These are phyloP conservation scores for Luperina nickerlii DNA, from an alignment of 2,888 invertebrate genomes.

Conservation along the genomic window DNA sequence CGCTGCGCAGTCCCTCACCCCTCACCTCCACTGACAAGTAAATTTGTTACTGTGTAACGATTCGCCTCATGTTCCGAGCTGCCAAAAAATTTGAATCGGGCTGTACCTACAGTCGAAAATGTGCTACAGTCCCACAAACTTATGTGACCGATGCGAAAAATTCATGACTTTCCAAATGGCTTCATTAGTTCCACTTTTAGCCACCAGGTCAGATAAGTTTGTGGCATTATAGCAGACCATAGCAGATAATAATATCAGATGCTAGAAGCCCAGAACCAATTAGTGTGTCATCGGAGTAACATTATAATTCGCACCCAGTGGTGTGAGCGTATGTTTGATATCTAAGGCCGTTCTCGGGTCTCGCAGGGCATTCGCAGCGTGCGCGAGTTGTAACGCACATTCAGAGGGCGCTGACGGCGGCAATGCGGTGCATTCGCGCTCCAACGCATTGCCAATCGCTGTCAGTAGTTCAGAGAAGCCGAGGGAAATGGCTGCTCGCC, in stretches of 20 bases:
- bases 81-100: too few relatives aligned
- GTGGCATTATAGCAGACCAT: background rate
- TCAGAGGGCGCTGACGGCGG: slow-evolving; percentile 95
- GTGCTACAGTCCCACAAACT: background rate
- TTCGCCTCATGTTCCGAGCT: too few relatives aligned
- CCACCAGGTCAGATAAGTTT: too few relatives aligned
- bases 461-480: slow-evolving; percentile 97
- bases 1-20: too few relatives aligned
- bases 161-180: background rate
- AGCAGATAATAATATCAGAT: background rate
- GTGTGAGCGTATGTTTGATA: slow-evolving; percentile 84
- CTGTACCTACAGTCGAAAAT: background rate
- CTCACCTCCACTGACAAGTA: too few relatives aligned
- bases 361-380: slow-evolving; percentile 95
- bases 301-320: slow-evolving; percentile 79
- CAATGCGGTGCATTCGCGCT: slow-evolving; percentile 95
- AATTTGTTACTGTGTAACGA: too few relatives aligned
- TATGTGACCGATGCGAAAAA: background rate
- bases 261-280: background rate
- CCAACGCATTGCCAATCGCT: slow-evolving; percentile 95
- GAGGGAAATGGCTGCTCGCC: slow-evolving; percentile 96
- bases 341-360: slow-evolving; percentile 91
- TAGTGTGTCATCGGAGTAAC: slow-evolving; percentile 75
- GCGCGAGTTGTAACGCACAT: slow-evolving; percentile 96
- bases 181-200: background rate